Base-by-base conservation (phyloP, 1,140 invertebrate genomes). In the Melitaea cinxia region DNA sequence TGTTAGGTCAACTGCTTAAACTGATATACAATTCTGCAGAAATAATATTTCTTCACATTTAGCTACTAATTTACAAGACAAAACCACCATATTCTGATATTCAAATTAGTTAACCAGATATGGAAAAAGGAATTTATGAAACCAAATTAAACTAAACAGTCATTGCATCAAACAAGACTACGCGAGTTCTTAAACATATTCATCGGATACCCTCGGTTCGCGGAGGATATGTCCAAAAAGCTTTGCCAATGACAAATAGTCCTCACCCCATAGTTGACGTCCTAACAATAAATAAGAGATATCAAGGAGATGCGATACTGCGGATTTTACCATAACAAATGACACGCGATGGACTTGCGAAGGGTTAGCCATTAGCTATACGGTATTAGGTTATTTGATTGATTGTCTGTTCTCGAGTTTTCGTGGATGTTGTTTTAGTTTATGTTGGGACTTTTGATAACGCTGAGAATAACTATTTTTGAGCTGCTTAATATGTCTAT, bases 201-300 rank as follows among this genome's bases (percentile, higher is more conserved):
- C 68, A 65, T 68, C 70, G 70, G 64, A 74, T 79, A 71, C 64
- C 35, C 35, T 42, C 37, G 37, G 37, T 14, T 42, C 70, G 61
- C 53, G 65, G 60, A 26, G 73, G 65, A 67, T 66, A 77, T 73
- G 79, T 73, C 79, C 67, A 75, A 77, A 80, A 42, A 83, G 82
- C 80, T 79, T 78, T 80, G 78, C 78, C 82, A 83, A 86, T 88
- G 85, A 88, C 81, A 86, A 88, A 86, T 88, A 76, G 85, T 88
- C 62, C 54, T 72, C 68, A 65, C 80, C 80, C 75, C 58, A 79
- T 73, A 72, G 69, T 80, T 80, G 78, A 78, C 85, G 67, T 85
- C 85, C 85, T 85, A 82, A 88, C 85, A 85, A 86, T 88, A 88
- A 88, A 88, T 88, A 88, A 84, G 77, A 81, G 73, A 88, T 80